Evolutionary conservation across 2,888 invertebrate species (phyloP).

Genomic region (Orchesellides sinensis): DNA sequence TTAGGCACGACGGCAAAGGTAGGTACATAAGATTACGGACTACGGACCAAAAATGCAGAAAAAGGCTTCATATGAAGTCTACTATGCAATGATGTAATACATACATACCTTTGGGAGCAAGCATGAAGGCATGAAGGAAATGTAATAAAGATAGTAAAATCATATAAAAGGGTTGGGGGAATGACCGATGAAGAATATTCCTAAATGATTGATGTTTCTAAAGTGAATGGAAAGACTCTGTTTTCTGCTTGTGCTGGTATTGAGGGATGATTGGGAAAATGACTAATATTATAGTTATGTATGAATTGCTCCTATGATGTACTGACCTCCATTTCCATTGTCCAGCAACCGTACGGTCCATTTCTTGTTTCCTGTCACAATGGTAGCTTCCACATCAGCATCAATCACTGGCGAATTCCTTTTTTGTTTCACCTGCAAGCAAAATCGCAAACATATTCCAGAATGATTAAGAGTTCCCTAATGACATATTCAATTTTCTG

Average conservation of each 20-base stretch:
- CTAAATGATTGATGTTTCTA: constrained; percentile 29
- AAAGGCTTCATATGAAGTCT: neutral
- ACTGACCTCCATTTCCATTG: constrained; percentile 75
- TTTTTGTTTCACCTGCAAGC: constrained; percentile 72
- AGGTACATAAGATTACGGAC: too few species aligned
- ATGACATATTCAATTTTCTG: neutral
- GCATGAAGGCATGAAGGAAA: too few species aligned
- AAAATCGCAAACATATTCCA: neutral
- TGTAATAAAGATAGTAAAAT: neutral
- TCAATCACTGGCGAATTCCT: constrained; percentile 73
- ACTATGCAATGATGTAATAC: neutral
- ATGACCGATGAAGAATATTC: constrained; percentile 7
- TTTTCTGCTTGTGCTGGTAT: neutral
- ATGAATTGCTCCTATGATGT: neutral
- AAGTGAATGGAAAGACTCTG: constrained; percentile 8
- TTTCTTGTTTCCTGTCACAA: constrained; percentile 73
- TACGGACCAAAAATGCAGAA: too few species aligned
- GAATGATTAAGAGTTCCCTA: too few species aligned
- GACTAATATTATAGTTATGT: neutral
- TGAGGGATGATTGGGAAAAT: neutral
- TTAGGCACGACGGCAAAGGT: too few species aligned
- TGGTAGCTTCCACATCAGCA: constrained; percentile 73
- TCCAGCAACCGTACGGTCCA: constrained; percentile 74
- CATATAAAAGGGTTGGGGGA: constrained; percentile 6
- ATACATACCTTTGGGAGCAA: too few species aligned